Base-by-base conservation (phyloP, 2,797 vertebrate species). In the Silurus lanzhouensis region DNA sequence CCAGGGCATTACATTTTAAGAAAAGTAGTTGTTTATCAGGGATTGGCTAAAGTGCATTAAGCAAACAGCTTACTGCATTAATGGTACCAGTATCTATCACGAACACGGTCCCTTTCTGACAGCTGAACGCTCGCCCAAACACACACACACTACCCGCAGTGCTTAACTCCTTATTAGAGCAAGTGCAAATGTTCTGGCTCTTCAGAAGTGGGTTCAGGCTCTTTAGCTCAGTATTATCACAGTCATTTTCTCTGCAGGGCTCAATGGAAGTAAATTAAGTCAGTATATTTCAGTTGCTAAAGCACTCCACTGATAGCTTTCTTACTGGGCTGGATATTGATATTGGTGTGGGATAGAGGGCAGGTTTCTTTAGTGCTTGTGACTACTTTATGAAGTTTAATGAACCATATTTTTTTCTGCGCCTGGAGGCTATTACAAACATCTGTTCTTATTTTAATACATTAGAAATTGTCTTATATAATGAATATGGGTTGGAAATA, bases 1-100 rank as follows among this genome's bases (percentile, higher is more conserved):
- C 83, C 57, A 38, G 77, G 84, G 88, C 81, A 87, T 89, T 89
- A 89, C 77, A 82, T 22, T 83, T 90, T 83, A 86, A 83, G 83
- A 38, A 77, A 83, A 76, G 77, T 70, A 86, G 83, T 87, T 86
- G 87, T 89, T 86, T 87, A 87, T 87, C 88, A 76, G 82, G 81
- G 89, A 90, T 91, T 90, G 89, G 87, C 75, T 9, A 20, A 3
- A 38, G 61, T 10, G 10, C 27, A 22, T 78, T 38, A 60, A 60
- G 25, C 17, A 31, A 58, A 74, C 6, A 5, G 44, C 55, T 9
- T 31, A 31, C 90, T 88, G 87, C 75, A 86, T 83, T 82, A 82
- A 86, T 31, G 58, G 74, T 76, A 83, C 84, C 81, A 84, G 77
- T 80, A 85, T 84, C 81, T 83, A 84, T 87, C 82, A 66, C 82